phyloP scores from a whole-genome alignment of 1,140 invertebrate species.

The Galleria mellonella region DNA sequence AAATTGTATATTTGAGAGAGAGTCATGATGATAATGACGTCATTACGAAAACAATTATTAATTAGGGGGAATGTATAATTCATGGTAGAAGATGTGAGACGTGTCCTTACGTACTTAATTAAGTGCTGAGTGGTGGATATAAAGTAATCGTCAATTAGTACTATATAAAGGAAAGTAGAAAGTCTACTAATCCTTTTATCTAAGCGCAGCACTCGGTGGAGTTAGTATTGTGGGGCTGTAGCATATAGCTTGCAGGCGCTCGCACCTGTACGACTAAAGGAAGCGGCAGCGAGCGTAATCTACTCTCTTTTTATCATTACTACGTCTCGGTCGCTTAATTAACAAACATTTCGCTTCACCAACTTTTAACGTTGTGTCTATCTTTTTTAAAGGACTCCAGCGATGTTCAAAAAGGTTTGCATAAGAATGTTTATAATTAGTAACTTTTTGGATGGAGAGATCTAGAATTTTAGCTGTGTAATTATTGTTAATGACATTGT shows the following conservation, averaged over 20 bases:
- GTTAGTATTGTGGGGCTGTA: constrained; percentile 14
- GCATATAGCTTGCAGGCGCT: constrained; percentile 20
- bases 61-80: too few species aligned
- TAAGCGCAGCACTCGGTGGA: constrained; percentile 34
- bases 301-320: constrained; percentile 31
- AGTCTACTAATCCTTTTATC: constrained; percentile 51
- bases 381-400: constrained; percentile 11
- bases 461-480: too few species aligned
- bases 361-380: constrained; percentile 14
- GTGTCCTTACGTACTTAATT: too few species aligned
- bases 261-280: constrained; percentile 25
- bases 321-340: constrained; percentile 30
- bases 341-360: constrained; percentile 28
- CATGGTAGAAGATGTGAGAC: too few species aligned
- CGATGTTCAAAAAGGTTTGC: constrained; percentile 4
- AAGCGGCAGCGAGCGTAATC: constrained; percentile 23
- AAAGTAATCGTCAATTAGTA: constrained; percentile 14
- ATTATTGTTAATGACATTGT: too few species aligned
- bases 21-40: too few species aligned
- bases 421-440: too few species aligned
- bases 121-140: constrained; percentile 7
- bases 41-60: too few species aligned
- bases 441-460: too few species aligned
- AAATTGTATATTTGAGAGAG: too few species aligned
- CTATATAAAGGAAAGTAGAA: constrained; percentile 25